Base-by-base conservation (phyloP, 1,140 invertebrate species). In the Chymomyza costata region DNA sequence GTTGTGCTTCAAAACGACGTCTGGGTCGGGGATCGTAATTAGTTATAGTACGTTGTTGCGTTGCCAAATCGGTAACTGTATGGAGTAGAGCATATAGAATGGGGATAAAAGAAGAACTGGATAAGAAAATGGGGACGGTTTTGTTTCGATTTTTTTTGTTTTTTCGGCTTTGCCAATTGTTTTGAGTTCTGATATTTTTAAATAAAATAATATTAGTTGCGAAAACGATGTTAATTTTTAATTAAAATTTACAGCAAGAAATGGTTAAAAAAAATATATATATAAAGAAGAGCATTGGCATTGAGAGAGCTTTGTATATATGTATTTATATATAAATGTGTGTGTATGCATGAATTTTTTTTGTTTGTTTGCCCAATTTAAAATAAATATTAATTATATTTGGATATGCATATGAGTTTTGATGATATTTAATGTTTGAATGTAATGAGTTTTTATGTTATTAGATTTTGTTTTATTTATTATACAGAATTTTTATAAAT, bases 11-110 rank as follows among this genome's bases (percentile, higher is more conserved):
- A 80, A 80, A 63, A 67, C 74, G 74, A 81, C 74, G 74, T 81
- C 74, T 81, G 68, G 74, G 74, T 81, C 74, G 74, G 68, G 74
- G 74, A 81, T 81, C 74, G 52, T 81, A 81, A 81, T 81, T 81
- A 69, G 67, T 80, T 80, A 78, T 80, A 73, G 73, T 71, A 71
- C 71, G 73, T 64, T n/a, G n/a, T n/a, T 80, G 73, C 63, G 63
- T 67, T 78, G 73, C 73, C 73, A 80, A 78, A 80, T 78, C 73
- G 67, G 76, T 73, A 73, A 80, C 73, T 80, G 73, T 80, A 80
- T 71, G 73, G 73, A 80, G 73, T 80, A 80, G 67, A 80, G 73
- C 64, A 80, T 67, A 80, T 80, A 80, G 59, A 80, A 73, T n/a
- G n/a, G 73, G 67, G 73, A 80, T 67, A 34, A 73, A 67, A 67